Conservation (phyloP, 2,888 invertebrate species). For the Tetragnatha montana region DNA sequence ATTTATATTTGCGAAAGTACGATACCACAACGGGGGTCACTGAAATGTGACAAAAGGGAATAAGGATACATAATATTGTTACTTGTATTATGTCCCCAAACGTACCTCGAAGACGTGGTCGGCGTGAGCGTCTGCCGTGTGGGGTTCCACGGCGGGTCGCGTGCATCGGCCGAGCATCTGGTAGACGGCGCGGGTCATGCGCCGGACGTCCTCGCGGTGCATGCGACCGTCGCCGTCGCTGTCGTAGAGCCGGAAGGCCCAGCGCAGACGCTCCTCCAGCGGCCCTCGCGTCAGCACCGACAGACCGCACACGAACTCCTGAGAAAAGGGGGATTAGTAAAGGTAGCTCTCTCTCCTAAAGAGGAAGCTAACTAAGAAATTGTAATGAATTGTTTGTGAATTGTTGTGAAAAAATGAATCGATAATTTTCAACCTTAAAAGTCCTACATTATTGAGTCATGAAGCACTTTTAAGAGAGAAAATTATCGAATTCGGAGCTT, state of each 20-base stretch:
- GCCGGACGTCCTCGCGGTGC: slow-evolving; percentile 95
- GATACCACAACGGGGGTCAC: too few relatives aligned
- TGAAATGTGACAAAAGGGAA: too few relatives aligned
- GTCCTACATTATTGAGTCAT: too few relatives aligned
- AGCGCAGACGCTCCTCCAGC: slow-evolving; percentile 89
- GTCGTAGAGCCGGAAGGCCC: slow-evolving; percentile 97
- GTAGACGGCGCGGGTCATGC: slow-evolving; percentile 94
- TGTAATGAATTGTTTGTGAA: neutral
- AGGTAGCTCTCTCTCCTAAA: neutral
- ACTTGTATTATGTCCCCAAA: too few relatives aligned
- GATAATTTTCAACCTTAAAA: too few relatives aligned
- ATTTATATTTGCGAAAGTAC: too few relatives aligned
- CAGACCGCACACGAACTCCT: slow-evolving; percentile 96
- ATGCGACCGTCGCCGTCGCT: slow-evolving; percentile 89
- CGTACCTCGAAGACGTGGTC: slow-evolving; percentile 94
- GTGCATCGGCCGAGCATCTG: slow-evolving; percentile 93
- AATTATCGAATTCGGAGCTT: too few relatives aligned
- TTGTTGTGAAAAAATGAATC: neutral
- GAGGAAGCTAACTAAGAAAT: neutral
- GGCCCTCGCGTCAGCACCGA: slow-evolving; percentile 91
- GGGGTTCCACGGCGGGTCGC: slow-evolving; percentile 88
- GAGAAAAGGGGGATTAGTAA: slow-evolving; percentile 72
- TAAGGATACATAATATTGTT: too few relatives aligned
- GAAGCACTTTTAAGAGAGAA: too few relatives aligned
- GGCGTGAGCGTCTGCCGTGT: slow-evolving; percentile 90